A percentile compares a stretch with the other conserved stretches of the same genome.
These are phyloP conservation scores for Phocoena phocoena DNA, from an alignment of 2,113 vertebrate species.

Conservation along the genomic window DNA sequence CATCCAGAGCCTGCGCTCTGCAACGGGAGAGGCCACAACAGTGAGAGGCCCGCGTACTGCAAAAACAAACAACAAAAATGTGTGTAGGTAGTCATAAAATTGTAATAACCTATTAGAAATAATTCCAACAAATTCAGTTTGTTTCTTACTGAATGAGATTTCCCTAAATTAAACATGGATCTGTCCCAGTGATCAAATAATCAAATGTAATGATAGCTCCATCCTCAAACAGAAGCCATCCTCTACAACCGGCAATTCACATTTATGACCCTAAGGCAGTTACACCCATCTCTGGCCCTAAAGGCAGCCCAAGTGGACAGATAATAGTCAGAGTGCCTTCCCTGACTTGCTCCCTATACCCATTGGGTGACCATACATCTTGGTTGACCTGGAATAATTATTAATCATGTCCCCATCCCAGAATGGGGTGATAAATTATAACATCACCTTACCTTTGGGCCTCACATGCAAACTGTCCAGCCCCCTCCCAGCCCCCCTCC, in stretches of 20 bases:
- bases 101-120: not conserved
- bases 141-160: not conserved
- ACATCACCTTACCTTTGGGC: not conserved
- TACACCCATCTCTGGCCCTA: not conserved
- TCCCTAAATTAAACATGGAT: slow-evolving; percentile 14
- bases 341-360: not conserved
- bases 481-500: not conserved
- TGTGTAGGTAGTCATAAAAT: not conserved
- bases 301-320: not conserved
- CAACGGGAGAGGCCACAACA: no score
- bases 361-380: not conserved
- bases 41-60: no score
- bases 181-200: slow-evolving; percentile 29
- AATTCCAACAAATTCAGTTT: slow-evolving; percentile 37
- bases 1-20: no score
- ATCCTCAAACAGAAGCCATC: slow-evolving; percentile 19
- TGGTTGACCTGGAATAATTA: not conserved
- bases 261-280: slow-evolving; percentile 37
- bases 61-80: not conserved
- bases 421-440: not conserved
- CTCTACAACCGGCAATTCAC: slow-evolving; percentile 46
- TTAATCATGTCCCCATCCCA: not conserved
- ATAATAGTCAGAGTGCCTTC: not conserved
- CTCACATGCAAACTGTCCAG: not conserved
- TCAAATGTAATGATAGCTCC: not conserved